A percentile compares a stretch with the other conserved stretches of the same genome.
Evolutionary conservation across 2,113 vertebrate species (phyloP).

Genomic region (Antennarius striatus): DNA sequence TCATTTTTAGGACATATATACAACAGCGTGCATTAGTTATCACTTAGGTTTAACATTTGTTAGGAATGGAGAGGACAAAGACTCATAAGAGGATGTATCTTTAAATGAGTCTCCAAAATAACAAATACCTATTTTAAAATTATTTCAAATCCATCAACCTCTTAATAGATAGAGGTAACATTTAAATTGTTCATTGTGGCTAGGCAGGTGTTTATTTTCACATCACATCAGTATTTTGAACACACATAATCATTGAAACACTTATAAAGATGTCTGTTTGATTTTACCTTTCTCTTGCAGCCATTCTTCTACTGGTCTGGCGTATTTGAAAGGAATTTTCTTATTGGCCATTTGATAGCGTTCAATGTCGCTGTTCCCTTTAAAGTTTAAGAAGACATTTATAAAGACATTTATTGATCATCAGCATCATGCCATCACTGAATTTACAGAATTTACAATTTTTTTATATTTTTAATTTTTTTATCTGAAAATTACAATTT

Average conservation of each 20-base stretch:
- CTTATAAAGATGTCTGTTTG: constrained; percentile 11
- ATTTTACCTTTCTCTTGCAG: constrained; percentile 99
- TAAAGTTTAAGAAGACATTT: constrained; percentile 82
- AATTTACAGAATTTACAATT: constrained; percentile 25
- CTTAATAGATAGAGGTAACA: no score
- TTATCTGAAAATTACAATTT: constrained; percentile 41
- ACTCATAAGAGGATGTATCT: no score
- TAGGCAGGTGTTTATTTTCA: no score
- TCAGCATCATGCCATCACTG: constrained; percentile 37
- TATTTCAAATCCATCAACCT: no score
- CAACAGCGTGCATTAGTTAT: not conserved
- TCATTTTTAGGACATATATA: not conserved
- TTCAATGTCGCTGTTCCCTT: constrained; percentile 99
- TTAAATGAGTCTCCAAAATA: no score
- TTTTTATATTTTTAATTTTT: constrained; percentile 26
- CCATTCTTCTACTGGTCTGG: constrained; percentile 97
- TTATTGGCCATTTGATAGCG: constrained; percentile 99
- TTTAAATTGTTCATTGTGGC: no score
- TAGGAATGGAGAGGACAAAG: no score
- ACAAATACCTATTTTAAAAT: no score
- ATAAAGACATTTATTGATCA: constrained; percentile 64
- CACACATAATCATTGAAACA: constrained; percentile 7
- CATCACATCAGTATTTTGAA: no score
- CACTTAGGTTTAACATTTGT: not conserved
- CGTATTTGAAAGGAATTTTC: constrained; percentile 99